Evolutionary conservation across 2,113 vertebrate genomes (phyloP).

Genomic region (Oceanodroma tethys): DNA sequence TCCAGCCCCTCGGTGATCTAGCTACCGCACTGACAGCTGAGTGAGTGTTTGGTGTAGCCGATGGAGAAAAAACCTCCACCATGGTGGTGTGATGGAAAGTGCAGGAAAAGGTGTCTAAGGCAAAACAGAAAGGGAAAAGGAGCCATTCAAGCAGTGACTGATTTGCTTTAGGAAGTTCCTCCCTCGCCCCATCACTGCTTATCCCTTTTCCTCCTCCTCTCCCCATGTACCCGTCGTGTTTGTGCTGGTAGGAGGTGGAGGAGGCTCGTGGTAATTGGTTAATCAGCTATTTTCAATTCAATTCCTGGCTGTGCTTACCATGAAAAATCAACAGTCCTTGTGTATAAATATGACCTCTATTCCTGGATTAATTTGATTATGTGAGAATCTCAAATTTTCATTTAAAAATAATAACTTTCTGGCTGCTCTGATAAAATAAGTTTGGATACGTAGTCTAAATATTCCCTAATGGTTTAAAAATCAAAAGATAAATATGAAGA

Average conservation of each 20-base stretch:
- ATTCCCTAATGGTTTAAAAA: neutral
- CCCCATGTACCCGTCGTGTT: rapidly evolving
- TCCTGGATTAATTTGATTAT: constrained; percentile 60
- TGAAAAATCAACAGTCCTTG: constrained; percentile 50
- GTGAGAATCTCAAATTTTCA: constrained; percentile 34
- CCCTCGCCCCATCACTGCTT: neutral
- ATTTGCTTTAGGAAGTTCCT: neutral
- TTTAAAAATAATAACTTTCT: constrained; percentile 54
- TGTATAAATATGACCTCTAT: constrained; percentile 40
- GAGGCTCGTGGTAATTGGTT: neutral
- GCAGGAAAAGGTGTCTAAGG: neutral
- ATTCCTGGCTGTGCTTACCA: constrained; percentile 21
- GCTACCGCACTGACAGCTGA: rapidly evolving
- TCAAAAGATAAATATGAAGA: neutral
- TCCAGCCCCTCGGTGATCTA: neutral
- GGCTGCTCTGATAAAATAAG: neutral
- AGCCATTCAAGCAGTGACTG: neutral
- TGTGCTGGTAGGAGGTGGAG: constrained; percentile 1
- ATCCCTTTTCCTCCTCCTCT: neutral
- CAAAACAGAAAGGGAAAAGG: neutral
- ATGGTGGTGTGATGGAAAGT: neutral
- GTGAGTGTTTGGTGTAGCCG: neutral
- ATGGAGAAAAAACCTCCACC: neutral
- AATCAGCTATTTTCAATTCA: constrained; percentile 61
- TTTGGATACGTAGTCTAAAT: constrained; percentile 13